Base-by-base conservation (phyloP, 2,888 invertebrate species). In the Drosophila picticornis region DNA sequence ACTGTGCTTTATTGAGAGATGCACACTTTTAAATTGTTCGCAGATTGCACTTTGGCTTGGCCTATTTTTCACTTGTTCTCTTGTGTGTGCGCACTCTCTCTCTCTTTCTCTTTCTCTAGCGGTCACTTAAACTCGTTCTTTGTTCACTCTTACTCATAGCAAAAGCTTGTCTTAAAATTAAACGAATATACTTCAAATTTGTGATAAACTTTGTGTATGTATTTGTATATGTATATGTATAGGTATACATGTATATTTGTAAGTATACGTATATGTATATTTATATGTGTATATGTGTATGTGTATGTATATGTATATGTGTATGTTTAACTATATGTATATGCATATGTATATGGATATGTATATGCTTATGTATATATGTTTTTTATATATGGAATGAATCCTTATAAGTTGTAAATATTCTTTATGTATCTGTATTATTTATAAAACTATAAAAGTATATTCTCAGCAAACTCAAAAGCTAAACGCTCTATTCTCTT, bases 21-120 rank as follows among this genome's bases (percentile, higher is more conserved):
- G 22, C 63, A 73, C 46, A 73, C 67, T 60, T 36, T 53, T 51
- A 53, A 64, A 46, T 55, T 32, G 29, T 4, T 68, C 52, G 25
- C 60, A 31, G 25, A 53, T 51, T 81, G 72, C 81, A 80, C 59
- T 78, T 63, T 65, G 61, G 53, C 46, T 73, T 72, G 81, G 38
- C 74, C 70, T 63, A 68, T 69, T 76, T 75, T 70, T 27, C 29
- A 56, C 11, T 50, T 29, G 13, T 31, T 57, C 64, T 32, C 27
- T 55, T 57, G n/a, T 25, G 51, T 25, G 32, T 53, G 36, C 43
- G 50, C 43, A 50, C 53, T 63, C 74, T 77, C 68, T 52, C 59
- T 65, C 22, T 22, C 13, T n/a, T 11, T 40, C 5, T 43, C 10
- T 40, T 10, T n/a, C 0, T 43, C 52, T 63, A 58, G 38, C 58